Base-by-base conservation (phyloP, 2,797 vertebrate species). In the Scleropages formosus region DNA sequence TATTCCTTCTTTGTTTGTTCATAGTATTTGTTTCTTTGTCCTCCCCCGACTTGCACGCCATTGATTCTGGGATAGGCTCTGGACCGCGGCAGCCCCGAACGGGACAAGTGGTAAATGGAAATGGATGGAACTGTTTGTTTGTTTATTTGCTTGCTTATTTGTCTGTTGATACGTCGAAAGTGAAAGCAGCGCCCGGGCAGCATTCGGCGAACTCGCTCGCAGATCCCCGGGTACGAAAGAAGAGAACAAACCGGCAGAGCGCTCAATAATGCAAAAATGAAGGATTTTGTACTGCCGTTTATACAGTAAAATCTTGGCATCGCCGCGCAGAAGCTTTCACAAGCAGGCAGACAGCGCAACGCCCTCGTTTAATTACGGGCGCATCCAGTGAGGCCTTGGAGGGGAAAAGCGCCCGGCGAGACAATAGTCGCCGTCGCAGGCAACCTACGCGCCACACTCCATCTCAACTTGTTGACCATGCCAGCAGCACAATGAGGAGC, bases 361-460 rank as follows among this genome's bases (percentile, higher is more conserved):
- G 80, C 81, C 76, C 80, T 73, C 72, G 65, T 75, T 78, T 87
- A 86, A 89, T 90, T 86, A 88, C 83, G 84, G 82, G 82, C 76
- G 86, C 85, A 89, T 85, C 86, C 85, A 87, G 82, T 80, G 81
- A 78, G 88, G 85, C 86, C 87, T 89, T 88, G 84, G 87, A 89
- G 89, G 68, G 84, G 83, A 88, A 77, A 74, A 69, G 56, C 16
- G 82, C 84, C 85, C 85, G 85, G 85, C 83, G n/a, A 82, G 83
- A 87, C 83, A 85, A 85, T 87, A 83, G 86, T 86, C 83, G 87
- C 79, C 80, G 77, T 76, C 79, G 83, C 85, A 74, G 82, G 83
- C 81, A 82, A 84, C 78, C 87, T 85, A 88, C 85, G 83, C 85
- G 81, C 75, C 83, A 78, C 83, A 85, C 85, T 84, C 81, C 76